These are phyloP conservation scores for Pterocles orientalis DNA, from an alignment of 2,113 vertebrate genomes.

Conservation along the genomic window DNA sequence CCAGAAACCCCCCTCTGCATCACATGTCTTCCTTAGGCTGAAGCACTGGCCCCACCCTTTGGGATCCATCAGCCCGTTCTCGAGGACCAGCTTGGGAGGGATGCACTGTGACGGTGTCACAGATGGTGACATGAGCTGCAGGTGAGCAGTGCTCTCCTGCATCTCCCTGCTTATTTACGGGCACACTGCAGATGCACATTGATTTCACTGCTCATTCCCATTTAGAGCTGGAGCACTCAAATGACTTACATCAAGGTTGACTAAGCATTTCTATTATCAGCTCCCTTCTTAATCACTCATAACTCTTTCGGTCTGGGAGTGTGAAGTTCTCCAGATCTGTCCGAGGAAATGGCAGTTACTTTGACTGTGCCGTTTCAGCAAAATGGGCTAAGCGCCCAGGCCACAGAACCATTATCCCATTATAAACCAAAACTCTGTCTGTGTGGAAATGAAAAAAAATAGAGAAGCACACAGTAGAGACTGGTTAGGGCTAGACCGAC, in stretches of 20 bases:
- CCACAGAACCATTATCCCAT: background rate
- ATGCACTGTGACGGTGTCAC: background rate
- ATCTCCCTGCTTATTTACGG: background rate
- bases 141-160: background rate
- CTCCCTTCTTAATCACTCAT: background rate
- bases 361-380: background rate
- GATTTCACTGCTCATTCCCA: background rate
- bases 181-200: background rate
- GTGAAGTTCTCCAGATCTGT: background rate
- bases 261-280: conserved; percentile 1
- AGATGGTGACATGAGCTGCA: background rate
- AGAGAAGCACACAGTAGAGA: background rate
- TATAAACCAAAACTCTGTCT: background rate
- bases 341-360: background rate
- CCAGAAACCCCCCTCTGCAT: background rate
- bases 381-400: background rate
- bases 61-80: background rate
- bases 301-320: background rate
- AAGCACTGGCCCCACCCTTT: background rate
- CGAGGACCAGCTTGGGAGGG: background rate
- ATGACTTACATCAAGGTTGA: background rate
- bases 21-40: background rate
- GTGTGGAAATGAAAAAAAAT: background rate
- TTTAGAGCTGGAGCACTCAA: background rate
- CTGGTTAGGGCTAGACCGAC: background rate